A percentile compares a stretch with the other conserved stretches of the same genome.
These are phyloP conservation scores for Dinocampus coccinellae DNA, from an alignment of 2,888 invertebrate genomes.

Conservation along the genomic window DNA sequence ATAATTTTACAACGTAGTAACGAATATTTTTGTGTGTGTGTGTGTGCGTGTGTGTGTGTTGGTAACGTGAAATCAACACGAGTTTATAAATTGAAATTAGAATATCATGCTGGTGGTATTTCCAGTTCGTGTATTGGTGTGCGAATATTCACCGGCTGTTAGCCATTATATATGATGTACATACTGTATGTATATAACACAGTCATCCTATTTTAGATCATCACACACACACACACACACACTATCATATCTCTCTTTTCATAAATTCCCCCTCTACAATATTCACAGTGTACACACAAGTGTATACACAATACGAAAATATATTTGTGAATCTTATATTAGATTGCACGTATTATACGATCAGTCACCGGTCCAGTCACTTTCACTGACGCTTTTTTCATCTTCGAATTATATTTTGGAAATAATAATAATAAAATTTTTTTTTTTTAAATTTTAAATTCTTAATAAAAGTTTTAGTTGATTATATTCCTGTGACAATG, in stretches of 20 bases:
- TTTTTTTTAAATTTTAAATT: too few relatives aligned
- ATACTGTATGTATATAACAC: background rate
- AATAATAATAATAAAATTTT: too few relatives aligned
- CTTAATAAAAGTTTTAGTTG: too few relatives aligned
- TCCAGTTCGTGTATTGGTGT: background rate
- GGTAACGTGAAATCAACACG: background rate
- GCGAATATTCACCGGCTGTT: constrained; percentile 3
- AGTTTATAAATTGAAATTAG: background rate
- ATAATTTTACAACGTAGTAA: too few relatives aligned
- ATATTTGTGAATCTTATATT: constrained; percentile 50
- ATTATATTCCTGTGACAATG: too few relatives aligned
- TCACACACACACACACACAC: background rate
- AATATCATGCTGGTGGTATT: background rate
- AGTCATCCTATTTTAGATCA: background rate
- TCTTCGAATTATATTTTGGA: constrained; percentile 2
- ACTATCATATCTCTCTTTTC: background rate
- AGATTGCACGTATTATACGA: constrained; percentile 53
- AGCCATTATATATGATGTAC: too few relatives aligned
- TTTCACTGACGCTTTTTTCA: constrained; percentile 57
- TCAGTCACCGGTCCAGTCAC: constrained; percentile 62
- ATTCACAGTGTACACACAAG: too few relatives aligned
- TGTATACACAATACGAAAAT: constrained; percentile 37
- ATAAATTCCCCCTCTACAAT: constrained; percentile 22
- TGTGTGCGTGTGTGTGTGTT: too few relatives aligned
- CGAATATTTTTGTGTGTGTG: too few relatives aligned